A percentile compares a stretch with the other conserved stretches of the same genome.
Conservation (phyloP, 2,888 invertebrate genomes). For the Troglohyphantes excavatus region DNA sequence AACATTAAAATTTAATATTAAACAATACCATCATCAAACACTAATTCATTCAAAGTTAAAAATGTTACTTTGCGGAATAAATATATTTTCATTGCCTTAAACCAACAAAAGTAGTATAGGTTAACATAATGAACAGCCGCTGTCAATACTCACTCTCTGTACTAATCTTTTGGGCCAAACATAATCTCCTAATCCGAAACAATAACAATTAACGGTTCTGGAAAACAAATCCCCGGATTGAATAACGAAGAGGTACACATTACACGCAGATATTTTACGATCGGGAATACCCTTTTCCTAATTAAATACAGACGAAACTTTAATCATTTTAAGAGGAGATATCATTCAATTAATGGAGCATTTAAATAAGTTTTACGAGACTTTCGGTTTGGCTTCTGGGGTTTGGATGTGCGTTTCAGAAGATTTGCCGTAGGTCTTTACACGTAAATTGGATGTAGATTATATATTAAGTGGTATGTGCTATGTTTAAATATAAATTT, state of each 20-base stretch:
- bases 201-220: slow-evolving; percentile 31
- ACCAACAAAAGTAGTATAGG: too few species aligned
- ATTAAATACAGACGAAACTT: slow-evolving; percentile 17
- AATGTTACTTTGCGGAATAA: too few species aligned
- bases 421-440: not conserved
- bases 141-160: not conserved
- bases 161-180: not conserved
- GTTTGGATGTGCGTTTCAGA: not conserved
- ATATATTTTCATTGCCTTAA: too few species aligned
- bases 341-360: slow-evolving; percentile 2
- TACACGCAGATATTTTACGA: not conserved
- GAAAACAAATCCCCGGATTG: slow-evolving; percentile 10
- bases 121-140: not conserved
- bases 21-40: too few species aligned
- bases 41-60: too few species aligned
- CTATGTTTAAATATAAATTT: too few species aligned
- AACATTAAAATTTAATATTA: too few species aligned
- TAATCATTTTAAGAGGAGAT: slow-evolving; percentile 7
- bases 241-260: slow-evolving; percentile 7
- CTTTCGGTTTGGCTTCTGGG: not conserved
- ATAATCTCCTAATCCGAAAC: slow-evolving; percentile 11
- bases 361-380: not conserved
- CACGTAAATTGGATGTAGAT: too few species aligned
- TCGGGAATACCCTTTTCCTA: not conserved
- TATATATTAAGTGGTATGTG: too few species aligned